A percentile compares a stretch with the other conserved stretches of the same genome.
These are phyloP conservation scores for Melierax canorus DNA, from an alignment of 2,113 vertebrate species.

Conservation along the genomic window DNA sequence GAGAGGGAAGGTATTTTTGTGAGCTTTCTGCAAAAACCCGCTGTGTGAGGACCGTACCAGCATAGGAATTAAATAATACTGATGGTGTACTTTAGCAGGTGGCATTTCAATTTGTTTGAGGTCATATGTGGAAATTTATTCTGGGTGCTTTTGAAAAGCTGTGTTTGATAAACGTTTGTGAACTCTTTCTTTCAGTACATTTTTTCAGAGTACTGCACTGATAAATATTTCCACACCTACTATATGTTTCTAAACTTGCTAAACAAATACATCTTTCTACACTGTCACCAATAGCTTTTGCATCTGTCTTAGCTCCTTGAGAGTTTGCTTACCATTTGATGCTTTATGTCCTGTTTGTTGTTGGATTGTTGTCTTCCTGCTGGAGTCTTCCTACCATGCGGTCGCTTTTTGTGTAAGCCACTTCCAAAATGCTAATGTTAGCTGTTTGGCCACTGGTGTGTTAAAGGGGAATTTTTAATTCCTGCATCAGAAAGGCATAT, in stretches of 20 bases:
- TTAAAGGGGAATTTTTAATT: not conserved
- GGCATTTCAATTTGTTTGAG: not conserved
- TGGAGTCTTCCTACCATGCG: not conserved
- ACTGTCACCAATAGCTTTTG: not conserved
- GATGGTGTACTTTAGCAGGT: not conserved
- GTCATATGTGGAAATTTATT: not conserved
- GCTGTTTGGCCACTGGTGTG: not conserved
- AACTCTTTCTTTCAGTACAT: not conserved
- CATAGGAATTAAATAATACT: not conserved
- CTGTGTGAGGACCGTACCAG: not conserved
- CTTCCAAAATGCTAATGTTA: not conserved
- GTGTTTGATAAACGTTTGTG: not conserved
- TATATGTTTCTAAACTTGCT: not conserved
- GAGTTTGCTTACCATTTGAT: not conserved
- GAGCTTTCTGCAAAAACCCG: not conserved
- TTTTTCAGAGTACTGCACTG: not conserved
- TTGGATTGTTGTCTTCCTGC: not conserved
- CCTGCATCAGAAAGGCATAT: not conserved
- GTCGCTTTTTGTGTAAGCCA: not conserved
- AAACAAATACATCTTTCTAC: not conserved
- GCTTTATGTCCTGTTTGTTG: conserved; percentile 5
- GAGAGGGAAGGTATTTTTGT: not conserved
- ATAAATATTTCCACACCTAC: not conserved
- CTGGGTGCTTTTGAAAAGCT: not conserved
- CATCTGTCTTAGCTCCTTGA: not conserved